phyloP scores from a whole-genome alignment of 2,113 vertebrate species.

The Oryzias woworae region DNA sequence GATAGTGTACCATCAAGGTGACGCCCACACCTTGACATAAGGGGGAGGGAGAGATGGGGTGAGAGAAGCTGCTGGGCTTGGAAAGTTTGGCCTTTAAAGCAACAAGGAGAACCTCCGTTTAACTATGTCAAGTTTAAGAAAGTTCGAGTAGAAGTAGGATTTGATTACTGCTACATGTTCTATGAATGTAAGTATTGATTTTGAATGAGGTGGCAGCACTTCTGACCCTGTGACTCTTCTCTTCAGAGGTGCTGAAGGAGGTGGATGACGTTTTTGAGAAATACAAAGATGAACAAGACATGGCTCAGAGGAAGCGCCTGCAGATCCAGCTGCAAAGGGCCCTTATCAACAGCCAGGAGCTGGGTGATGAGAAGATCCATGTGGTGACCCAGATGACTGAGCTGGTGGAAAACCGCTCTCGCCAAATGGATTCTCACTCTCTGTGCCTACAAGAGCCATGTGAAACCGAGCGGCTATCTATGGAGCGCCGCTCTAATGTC shows the following conservation, averaged over 20 bases:
- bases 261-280: constrained; percentile 95
- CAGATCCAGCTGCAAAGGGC: constrained; percentile 94
- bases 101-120: too few species aligned
- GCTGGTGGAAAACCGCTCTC: constrained; percentile 92
- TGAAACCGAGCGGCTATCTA: constrained; percentile 76
- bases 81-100: too few species aligned
- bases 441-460: constrained; percentile 87
- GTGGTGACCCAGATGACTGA: constrained; percentile 97
- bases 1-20: too few species aligned
- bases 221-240: constrained; percentile 4
- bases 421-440: constrained; percentile 93
- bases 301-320: constrained; percentile 87
- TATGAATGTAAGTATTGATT: too few species aligned
- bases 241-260: constrained; percentile 92
- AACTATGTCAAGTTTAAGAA: too few species aligned
- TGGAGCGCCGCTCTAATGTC: constrained; percentile 73
- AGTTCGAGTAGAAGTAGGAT: too few species aligned
- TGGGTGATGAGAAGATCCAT: constrained; percentile 97
- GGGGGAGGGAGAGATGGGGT: too few species aligned
- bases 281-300: constrained; percentile 90
- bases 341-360: constrained; percentile 92
- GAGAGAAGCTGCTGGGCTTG: too few species aligned
- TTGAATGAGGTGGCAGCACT: too few species aligned
- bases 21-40: too few species aligned
- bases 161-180: too few species aligned